Base-by-base conservation (phyloP, 2,888 invertebrate genomes). In the Philopedon plagiatum region DNA sequence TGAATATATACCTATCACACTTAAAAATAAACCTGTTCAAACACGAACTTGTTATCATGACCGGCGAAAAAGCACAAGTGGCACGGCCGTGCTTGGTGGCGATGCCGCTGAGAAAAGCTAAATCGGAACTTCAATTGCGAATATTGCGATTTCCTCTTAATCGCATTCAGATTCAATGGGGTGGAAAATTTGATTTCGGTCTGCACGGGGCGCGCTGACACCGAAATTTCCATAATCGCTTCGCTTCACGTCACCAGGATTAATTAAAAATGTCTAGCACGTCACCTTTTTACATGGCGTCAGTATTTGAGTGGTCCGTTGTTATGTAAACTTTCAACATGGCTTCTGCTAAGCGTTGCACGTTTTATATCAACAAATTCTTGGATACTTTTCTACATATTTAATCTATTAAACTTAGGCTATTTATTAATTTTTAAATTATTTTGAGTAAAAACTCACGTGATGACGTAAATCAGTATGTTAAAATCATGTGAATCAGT, bases 191-290 rank as follows among this genome's bases (percentile, higher is more conserved):
- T 81, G 82, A 83, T 83, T 83, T 82, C 79, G 80, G 80, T 80
- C 78, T 78, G 81, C 77, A 79, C 78, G 80, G 78, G 78, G 78
- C 78, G 80, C 80, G 81, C 80, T 79, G 82, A 80, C 81, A 81
- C 80, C 79, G 80, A 79, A 80, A 83, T 84, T 83, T 84, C 83
- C 84, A 84, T 84, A 84, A 84, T 83, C 82, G 83, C 78, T 78
- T n/a, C 75, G 80, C 79, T 79, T 73, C 79, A 76, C 81, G 79
- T 80, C 81, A 80, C 81, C 75, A 66, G 74, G 78, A 78, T 81
- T 81, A 84, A 84, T 84, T 84, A 84, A 84, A 84, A 84, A 84
- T 83, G 83, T 82, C 83, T 80, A 80, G 81, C 83, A 81, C 81
- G 29, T 79, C 80, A 80, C 78, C 81, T 74, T 77, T 76, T 75